Conservation (phyloP, 2,888 invertebrate species). For the Drosophila ustulata region DNA sequence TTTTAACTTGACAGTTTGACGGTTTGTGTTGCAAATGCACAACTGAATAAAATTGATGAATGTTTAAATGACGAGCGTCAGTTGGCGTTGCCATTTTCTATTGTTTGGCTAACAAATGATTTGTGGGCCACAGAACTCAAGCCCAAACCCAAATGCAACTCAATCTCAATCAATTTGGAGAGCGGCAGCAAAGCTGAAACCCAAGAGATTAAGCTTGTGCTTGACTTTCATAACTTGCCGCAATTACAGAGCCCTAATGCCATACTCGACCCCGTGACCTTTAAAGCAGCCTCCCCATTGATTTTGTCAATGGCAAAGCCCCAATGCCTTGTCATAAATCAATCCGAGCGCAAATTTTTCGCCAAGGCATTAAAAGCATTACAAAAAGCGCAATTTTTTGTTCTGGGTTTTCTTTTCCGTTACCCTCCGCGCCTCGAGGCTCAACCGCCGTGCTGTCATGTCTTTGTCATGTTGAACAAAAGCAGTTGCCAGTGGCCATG, state of each 20-base stretch:
- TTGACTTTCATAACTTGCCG: conserved; percentile 50
- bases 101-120: conserved; percentile 44
- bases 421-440: not conserved
- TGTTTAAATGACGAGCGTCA: conserved; percentile 56
- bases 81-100: conserved; percentile 47
- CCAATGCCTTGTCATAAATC: conserved; percentile 67
- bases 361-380: conserved; percentile 72
- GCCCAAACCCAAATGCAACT: conserved; percentile 30
- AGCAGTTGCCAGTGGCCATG: conserved; percentile 48
- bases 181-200: conserved; percentile 27
- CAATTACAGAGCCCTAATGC: conserved; percentile 43
- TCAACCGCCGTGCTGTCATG: conserved; percentile 67
- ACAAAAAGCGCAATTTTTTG: conserved; percentile 66
- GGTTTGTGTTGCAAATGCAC: conserved; percentile 57
- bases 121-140: not conserved
- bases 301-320: conserved; percentile 49
- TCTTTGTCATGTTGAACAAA: conserved; percentile 81
- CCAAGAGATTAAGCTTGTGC: conserved; percentile 40
- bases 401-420: conserved; percentile 18
- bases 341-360: conserved; percentile 62
- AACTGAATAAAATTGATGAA: conserved; percentile 73
- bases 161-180: conserved; percentile 57
- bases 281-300: conserved; percentile 44
- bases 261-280: conserved; percentile 29
- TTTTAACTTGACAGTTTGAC: not conserved